Evolutionary conservation across 1,140 invertebrate genomes (phyloP), one percentile per base, ranked within the genome.

Genomic region (Eciton burchellii): DNA sequence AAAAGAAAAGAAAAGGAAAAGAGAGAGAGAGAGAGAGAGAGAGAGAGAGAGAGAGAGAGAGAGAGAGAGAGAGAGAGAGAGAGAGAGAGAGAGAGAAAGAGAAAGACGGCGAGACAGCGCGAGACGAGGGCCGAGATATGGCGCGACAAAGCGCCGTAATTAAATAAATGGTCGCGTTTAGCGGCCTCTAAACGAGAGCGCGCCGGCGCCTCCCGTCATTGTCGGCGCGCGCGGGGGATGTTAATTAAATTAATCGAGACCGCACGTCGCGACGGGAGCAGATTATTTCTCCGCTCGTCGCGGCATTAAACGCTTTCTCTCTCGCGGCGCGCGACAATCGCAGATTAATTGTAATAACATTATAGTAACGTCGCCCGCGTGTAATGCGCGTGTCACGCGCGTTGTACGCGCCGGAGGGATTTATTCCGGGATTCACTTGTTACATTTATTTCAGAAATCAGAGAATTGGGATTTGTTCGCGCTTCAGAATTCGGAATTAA

Each of bases 241-340:
- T 74, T 87, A 82, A 87, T 87, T 87, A 85, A 60, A 86, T 87
- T 73, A 85, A n/a, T 59, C 19, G 52, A 84, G 71, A 68, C 60
- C 62, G 49, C 49, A 47, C 63, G 71, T 47, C 47, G 72, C 72
- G 57, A 47, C 57, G 74, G 21, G 47, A 56, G 74, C 63, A 79
- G 74, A 79, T 79, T 79, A 79, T 70, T 79, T 57, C 63, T 70
- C 74, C 74, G 62, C 74, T 29, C 52, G 63, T 77, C 74, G 63
- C 74, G 47, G 47, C 74, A 57, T 79, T 68, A 70, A n/a, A 79
- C 35, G 63, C 49, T 56, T 41, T 68, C 45, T 79, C 63, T 70
- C n/a, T n/a, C 49, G 26, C 35, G 8, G n/a, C 24, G 35, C 35
- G 68, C 49, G 24, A 70, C 74, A 70, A 49, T 79, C 45, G 63